Evolutionary conservation across 2,888 invertebrate species (phyloP).

Genomic region (Patella depressa): DNA sequence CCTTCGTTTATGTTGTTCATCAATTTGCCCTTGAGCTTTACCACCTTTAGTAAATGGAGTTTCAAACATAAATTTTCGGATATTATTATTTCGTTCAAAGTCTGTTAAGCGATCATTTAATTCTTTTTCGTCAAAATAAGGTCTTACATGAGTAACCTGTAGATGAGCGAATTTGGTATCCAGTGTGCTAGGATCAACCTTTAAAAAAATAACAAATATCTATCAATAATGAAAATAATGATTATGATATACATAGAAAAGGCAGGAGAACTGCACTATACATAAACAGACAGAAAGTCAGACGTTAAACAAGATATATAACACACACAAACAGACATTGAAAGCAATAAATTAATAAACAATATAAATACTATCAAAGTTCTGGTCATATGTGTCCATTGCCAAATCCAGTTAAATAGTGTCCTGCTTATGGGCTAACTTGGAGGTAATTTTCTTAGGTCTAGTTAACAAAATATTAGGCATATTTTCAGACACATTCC

Average conservation of each 20-base stretch:
- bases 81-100: slow-evolving; percentile 91
- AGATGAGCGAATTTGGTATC: slow-evolving; percentile 90
- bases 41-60: slow-evolving; percentile 91
- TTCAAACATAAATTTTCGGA: slow-evolving; percentile 91
- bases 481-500: too few species aligned
- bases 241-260: neutral
- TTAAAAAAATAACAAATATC: slow-evolving; percentile 23
- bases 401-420: too few species aligned
- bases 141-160: slow-evolving; percentile 95
- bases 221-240: neutral
- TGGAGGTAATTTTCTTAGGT: too few species aligned
- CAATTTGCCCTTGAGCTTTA: slow-evolving; percentile 78
- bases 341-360: too few species aligned
- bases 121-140: slow-evolving; percentile 82
- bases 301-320: neutral
- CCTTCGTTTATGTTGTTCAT: slow-evolving; percentile 91
- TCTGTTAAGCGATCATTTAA: slow-evolving; percentile 83
- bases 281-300: neutral
- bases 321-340: neutral
- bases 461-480: too few species aligned
- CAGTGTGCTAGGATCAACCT: slow-evolving; percentile 81
- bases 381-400: too few species aligned
- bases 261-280: too few species aligned
- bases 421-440: too few species aligned
- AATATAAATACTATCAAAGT: too few species aligned